Evolutionary conservation across 2,888 invertebrate genomes (phyloP).

Genomic region (Ptycholaimellus sp.): DNA sequence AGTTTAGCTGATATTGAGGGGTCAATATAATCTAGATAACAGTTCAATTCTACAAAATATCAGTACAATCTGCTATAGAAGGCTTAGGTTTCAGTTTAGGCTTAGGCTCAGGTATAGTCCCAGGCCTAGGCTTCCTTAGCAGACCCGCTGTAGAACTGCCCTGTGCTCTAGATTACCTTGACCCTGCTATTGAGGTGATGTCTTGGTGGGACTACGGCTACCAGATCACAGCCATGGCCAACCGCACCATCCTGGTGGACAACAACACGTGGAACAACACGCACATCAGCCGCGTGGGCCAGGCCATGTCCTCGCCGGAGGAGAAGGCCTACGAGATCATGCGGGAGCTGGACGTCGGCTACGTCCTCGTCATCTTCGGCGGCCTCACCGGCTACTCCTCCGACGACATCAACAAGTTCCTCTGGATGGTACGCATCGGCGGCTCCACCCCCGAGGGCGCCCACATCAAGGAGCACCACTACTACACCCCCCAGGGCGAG

Average conservation of each 20-base stretch:
- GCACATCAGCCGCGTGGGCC: slow-evolving; percentile 78
- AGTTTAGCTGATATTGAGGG: no score
- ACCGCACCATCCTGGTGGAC: slow-evolving; percentile 83
- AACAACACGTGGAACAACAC: slow-evolving; percentile 99
- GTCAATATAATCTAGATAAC: no score
- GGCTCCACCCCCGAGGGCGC: slow-evolving; percentile 79
- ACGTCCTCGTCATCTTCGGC: slow-evolving; percentile 89
- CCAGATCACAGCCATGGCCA: slow-evolving; percentile 90
- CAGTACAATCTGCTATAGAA: no score
- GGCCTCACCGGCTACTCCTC: slow-evolving; percentile 95
- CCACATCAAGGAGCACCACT: slow-evolving; percentile 85
- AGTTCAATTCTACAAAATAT: no score
- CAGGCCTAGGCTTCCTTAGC: background rate
- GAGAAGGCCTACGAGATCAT: slow-evolving; percentile 92
- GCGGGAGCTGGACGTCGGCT: slow-evolving; percentile 84
- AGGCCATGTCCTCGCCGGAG: slow-evolving; percentile 86
- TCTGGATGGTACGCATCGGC: slow-evolving; percentile 96
- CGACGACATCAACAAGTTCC: slow-evolving; percentile 93
- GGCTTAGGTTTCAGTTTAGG: no score
- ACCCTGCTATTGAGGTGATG: slow-evolving; percentile 89
- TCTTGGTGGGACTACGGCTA: slow-evolving; percentile 99
- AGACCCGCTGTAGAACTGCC: background rate
- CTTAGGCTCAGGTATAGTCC: no score
- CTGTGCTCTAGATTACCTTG: slow-evolving; percentile 7
- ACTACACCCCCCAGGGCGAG: slow-evolving; percentile 66